Evolutionary conservation across 2,888 invertebrate species (phyloP).

Genomic region (Ditula angustiorana): DNA sequence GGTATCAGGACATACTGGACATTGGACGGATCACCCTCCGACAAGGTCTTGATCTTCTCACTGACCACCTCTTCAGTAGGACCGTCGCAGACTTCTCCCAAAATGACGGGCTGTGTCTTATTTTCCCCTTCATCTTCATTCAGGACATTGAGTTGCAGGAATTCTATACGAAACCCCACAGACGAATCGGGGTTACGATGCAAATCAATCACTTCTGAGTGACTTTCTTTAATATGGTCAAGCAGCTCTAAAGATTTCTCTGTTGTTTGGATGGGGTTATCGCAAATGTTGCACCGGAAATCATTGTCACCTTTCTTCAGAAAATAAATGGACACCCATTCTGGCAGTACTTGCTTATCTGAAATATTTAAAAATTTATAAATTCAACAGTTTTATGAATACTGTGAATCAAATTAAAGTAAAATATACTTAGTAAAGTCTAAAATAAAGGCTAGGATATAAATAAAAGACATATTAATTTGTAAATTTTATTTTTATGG

Average conservation of each 20-base stretch:
- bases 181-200: constrained; percentile 70
- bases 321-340: constrained; percentile 75
- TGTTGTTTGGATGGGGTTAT: constrained; percentile 52
- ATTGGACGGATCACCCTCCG: constrained; percentile 50
- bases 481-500: constrained; percentile 8
- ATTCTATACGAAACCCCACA: constrained; percentile 76
- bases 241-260: constrained; percentile 60
- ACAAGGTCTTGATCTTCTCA: constrained; percentile 18
- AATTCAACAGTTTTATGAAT: background rate
- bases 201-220: constrained; percentile 70
- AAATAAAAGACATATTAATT: constrained; percentile 24
- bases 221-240: constrained; percentile 61
- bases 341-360: constrained; percentile 55
- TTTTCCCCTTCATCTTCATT: constrained; percentile 61
- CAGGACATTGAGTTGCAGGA: constrained; percentile 67
- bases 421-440: background rate
- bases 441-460: background rate
- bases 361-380: constrained; percentile 24
- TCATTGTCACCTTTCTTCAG: constrained; percentile 51
- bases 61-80: constrained; percentile 47
- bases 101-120: constrained; percentile 60
- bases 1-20: constrained; percentile 64
- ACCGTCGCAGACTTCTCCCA: constrained; percentile 66
- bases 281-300: constrained; percentile 72
- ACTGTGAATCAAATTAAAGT: background rate